Evolutionary conservation across 1,140 invertebrate species (phyloP).

Genomic region (Drosophila chauvacae): DNA sequence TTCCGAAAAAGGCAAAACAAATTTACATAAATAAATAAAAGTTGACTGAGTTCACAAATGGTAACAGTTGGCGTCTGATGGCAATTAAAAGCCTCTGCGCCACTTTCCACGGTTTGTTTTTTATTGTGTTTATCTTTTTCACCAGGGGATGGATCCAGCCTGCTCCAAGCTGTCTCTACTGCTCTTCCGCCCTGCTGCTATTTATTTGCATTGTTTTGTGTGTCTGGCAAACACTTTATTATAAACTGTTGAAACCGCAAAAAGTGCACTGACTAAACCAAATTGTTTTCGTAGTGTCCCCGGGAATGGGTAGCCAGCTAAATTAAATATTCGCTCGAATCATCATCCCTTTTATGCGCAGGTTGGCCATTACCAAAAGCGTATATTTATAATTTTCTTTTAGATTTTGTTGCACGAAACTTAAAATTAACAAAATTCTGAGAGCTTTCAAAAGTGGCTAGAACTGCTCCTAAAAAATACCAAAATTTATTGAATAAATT

Average conservation of each 20-base stretch:
- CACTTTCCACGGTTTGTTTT: constrained; percentile 29
- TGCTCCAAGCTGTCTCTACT: constrained; percentile 16
- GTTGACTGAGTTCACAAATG: constrained; percentile 57
- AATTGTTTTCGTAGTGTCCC: constrained; percentile 28
- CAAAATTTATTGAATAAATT: neutral
- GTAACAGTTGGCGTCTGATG: constrained; percentile 72
- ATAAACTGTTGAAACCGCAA: constrained; percentile 72
- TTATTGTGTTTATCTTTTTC: constrained; percentile 44
- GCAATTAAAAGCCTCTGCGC: constrained; percentile 73
- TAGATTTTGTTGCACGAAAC: neutral
- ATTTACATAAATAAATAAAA: constrained; percentile 82
- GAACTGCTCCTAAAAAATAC: neutral
- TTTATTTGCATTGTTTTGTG: constrained; percentile 57
- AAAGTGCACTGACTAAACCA: constrained; percentile 52
- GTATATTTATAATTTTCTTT: neutral
- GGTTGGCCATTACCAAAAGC: neutral
- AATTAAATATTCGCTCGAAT: constrained; percentile 11
- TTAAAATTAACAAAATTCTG: neutral
- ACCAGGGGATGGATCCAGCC: neutral
- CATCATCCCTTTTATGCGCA: neutral
- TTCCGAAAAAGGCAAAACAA: constrained; percentile 51
- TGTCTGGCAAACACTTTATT: constrained; percentile 70
- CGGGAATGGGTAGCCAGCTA: neutral
- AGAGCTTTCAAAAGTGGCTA: neutral
- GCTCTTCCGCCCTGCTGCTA: constrained; percentile 2